Conservation (phyloP, 2,888 invertebrate genomes). For the Hipparchia sbordonii region DNA sequence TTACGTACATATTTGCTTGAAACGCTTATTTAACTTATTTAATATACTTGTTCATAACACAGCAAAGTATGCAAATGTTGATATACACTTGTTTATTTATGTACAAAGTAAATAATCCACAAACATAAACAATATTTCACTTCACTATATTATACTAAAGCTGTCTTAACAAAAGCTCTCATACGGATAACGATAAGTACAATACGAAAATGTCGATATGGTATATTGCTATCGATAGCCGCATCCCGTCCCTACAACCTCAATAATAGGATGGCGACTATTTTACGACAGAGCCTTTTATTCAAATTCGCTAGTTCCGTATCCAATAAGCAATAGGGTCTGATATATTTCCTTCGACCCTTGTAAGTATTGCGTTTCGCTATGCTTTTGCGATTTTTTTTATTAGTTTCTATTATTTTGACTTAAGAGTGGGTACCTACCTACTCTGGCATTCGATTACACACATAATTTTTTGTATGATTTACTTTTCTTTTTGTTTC, state of each 20-base stretch:
- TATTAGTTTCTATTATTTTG: not conserved
- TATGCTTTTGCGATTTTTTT: slow-evolving; percentile 18
- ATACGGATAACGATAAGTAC: slow-evolving; percentile 28
- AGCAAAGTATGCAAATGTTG: too few species aligned
- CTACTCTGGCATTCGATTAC: too few species aligned
- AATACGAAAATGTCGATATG: slow-evolving; percentile 39
- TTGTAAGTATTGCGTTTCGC: slow-evolving; percentile 51
- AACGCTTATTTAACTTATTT: not conserved
- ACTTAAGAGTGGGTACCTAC: too few species aligned
- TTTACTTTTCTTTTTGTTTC: too few species aligned
- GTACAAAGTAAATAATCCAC: slow-evolving; percentile 2
- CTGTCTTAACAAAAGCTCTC: slow-evolving; percentile 16
- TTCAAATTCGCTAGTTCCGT: slow-evolving; percentile 76
- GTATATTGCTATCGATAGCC: not conserved
- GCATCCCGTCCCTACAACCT: slow-evolving; percentile 52
- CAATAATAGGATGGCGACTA: slow-evolving; percentile 75
- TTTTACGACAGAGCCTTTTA: slow-evolving; percentile 76
- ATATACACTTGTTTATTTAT: not conserved
- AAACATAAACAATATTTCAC: slow-evolving; percentile 20
- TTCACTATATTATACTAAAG: slow-evolving; percentile 19
- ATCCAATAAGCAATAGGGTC: slow-evolving; percentile 69
- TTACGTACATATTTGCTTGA: too few species aligned
- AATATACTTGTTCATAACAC: not conserved
- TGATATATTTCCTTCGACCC: slow-evolving; percentile 59
- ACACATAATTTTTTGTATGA: too few species aligned